These are phyloP conservation scores for Gortyna flavago DNA, from an alignment of 2,888 invertebrate genomes.

Conservation along the genomic window DNA sequence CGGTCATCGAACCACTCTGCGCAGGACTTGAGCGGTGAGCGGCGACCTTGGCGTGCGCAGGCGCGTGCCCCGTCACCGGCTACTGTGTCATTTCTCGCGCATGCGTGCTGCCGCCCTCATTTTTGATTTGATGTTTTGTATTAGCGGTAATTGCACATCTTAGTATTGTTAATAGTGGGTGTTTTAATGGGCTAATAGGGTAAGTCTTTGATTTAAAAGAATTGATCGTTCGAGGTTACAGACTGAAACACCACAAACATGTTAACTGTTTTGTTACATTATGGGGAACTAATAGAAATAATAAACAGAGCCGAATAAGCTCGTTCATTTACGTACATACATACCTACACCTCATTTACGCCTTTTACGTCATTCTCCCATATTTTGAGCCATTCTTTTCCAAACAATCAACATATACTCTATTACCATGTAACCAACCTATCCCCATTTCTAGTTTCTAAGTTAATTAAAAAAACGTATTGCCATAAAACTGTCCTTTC, in stretches of 20 bases:
- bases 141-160: constrained; percentile 51
- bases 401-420: neutral
- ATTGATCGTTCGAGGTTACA: neutral
- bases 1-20: constrained; percentile 81
- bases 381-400: neutral
- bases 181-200: neutral
- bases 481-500: neutral
- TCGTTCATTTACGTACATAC: neutral
- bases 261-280: neutral
- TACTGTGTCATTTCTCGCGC: constrained; percentile 76
- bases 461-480: neutral
- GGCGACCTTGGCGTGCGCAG: constrained; percentile 80
- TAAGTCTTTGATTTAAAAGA: neutral
- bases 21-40: constrained; percentile 73
- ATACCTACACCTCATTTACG: too few relatives aligned
- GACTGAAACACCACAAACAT: neutral
- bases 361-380: neutral
- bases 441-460: neutral
- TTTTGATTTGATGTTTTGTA: constrained; percentile 53
- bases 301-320: neutral
- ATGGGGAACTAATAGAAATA: neutral
- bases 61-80: constrained; percentile 71
- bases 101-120: constrained; percentile 67
- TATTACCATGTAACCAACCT: too few relatives aligned
- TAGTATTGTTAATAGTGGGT: neutral